Conservation (phyloP, 2,113 vertebrate genomes). For the Ramphastos sulfuratus region DNA sequence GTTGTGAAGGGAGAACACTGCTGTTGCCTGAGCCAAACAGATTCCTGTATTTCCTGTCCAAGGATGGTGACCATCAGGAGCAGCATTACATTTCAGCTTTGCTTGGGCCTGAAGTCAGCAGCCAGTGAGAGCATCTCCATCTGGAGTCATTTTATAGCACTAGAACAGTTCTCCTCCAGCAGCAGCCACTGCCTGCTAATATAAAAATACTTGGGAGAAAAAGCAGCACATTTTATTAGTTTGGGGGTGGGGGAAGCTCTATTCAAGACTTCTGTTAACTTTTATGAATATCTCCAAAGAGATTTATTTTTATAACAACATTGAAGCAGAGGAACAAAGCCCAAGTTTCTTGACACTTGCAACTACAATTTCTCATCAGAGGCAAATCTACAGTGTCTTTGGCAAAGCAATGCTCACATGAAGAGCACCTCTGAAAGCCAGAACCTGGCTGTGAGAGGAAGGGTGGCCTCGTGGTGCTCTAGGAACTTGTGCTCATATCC, state of each 20-base stretch:
- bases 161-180: conserved; percentile 4
- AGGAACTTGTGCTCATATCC: neutral
- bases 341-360: neutral
- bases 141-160: conserved; percentile 39
- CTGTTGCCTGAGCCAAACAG: conserved; percentile 4
- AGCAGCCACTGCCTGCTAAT: neutral
- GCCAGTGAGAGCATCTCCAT: conserved; percentile 2
- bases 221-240: conserved; percentile 57
- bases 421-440: neutral
- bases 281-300: conserved; percentile 52
- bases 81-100: neutral
- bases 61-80: conserved; percentile 29
- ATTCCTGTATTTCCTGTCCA: conserved; percentile 8
- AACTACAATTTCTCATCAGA: neutral
- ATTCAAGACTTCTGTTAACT: conserved; percentile 30
- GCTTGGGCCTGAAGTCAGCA: neutral
- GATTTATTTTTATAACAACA: conserved; percentile 41
- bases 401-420: neutral
- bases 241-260: neutral
- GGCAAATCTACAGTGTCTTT: neutral
- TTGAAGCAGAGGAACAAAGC: conserved; percentile 9
- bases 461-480: neutral
- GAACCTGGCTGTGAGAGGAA: neutral
- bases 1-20: neutral
- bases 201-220: conserved; percentile 59